Evolutionary conservation across 2,888 invertebrate genomes (phyloP), one percentile per base, ranked within the genome.

Genomic region (Empis stercorea): DNA sequence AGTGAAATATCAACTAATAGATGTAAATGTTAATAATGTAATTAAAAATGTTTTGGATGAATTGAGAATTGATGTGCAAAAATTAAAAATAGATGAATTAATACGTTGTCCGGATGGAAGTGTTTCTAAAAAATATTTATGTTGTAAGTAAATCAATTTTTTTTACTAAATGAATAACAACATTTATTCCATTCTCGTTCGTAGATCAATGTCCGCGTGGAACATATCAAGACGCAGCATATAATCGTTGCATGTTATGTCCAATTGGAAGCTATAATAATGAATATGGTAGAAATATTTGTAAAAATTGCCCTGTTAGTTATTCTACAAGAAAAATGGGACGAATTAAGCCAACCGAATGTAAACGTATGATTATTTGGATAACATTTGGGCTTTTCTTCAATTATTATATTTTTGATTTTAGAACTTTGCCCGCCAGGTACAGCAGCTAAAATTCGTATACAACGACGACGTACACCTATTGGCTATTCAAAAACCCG

Each of bases 141-240:
- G 80, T 61, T 75, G 80, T 80, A 66, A 63, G 68, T 59, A 14
- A 32, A 16, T n/a, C 4, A 13, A 30, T 39, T 30, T 47, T 30
- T 13, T 14, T 6, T 30, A 38, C 13, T 3, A 20, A 20, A 20
- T 20, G 5, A 20, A n/a, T 20, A 4, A 4, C 20, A 5, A 20
- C 5, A 20, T 20, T 20, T 20, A 4, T 20, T 4, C 5, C 5
- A 20, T 20, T 20, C 20, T 27, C 23, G 44, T 44, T 59, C 61
- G 10, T 57, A 78, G 81, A 80, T 7, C 73, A 75, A 59, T 82
- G 82, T 59, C 78, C 81, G 3, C 64, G 71, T 51, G 82, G 82
- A 13, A 78, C 80, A 1, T 79, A 76, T 60, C 78, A 76, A 59
- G 75, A 79, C 59, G 63, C 65, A 4, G 68, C 72, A 1, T 64